These are phyloP conservation scores for Xestia ashworthii DNA, from an alignment of 2,888 invertebrate genomes.

Conservation along the genomic window DNA sequence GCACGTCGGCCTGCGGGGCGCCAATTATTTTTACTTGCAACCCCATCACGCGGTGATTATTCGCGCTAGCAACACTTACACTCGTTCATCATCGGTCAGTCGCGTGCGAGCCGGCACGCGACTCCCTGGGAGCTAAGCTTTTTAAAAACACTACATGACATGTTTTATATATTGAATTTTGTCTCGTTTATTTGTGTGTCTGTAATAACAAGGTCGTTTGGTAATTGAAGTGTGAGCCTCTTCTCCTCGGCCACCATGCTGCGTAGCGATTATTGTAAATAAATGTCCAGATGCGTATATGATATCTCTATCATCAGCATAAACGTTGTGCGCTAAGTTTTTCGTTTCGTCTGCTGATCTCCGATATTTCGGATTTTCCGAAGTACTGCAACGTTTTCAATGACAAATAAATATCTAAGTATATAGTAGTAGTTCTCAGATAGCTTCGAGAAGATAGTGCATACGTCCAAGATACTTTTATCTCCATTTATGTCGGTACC, in stretches of 20 bases:
- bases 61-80: constrained; percentile 83
- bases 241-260: constrained; percentile 9
- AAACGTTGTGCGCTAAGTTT: not conserved
- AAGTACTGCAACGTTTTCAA: not conserved
- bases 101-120: constrained; percentile 78
- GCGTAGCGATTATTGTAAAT: not conserved
- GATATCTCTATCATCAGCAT: not conserved
- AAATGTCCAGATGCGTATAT: not conserved
- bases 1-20: constrained; percentile 86
- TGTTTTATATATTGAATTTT: constrained; percentile 62
- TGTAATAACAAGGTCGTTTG: constrained; percentile 40
- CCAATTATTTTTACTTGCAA: constrained; percentile 88
- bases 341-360: not conserved
- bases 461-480: not conserved
- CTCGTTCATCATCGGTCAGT: constrained; percentile 81
- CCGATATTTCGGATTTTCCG: not conserved
- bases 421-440: not conserved
- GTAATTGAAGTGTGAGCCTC: constrained; percentile 30
- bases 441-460: not conserved
- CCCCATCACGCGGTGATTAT: constrained; percentile 85
- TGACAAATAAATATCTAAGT: not conserved
- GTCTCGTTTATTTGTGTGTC: constrained; percentile 46
- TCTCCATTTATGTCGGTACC: not conserved
- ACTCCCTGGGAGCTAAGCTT: constrained; percentile 69
- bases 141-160: constrained; percentile 72